Evolutionary conservation across 2,797 vertebrate species (phyloP).

Genomic region (Iguana delicatissima): DNA sequence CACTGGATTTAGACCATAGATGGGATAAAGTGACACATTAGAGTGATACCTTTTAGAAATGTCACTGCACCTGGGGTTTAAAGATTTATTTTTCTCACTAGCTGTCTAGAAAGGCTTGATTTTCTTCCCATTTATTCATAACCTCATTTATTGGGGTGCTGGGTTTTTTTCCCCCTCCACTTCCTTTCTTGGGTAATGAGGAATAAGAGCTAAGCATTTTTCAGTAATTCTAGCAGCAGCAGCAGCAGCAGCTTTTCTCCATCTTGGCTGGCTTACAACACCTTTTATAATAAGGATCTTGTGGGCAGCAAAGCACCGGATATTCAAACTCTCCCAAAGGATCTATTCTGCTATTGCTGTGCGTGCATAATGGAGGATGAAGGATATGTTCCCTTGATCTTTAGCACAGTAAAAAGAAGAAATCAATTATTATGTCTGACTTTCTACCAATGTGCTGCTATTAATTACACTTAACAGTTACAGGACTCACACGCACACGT

Average conservation of each 20-base stretch:
- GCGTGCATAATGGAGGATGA: slow-evolving; percentile 72
- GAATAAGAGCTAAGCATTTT: slow-evolving; percentile 73
- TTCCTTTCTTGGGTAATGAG: slow-evolving; percentile 62
- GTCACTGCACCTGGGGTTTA: not conserved
- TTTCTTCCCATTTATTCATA: slow-evolving; percentile 23
- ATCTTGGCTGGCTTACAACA: slow-evolving; percentile 70
- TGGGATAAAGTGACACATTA: not conserved
- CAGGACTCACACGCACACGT: slow-evolving; percentile 64
- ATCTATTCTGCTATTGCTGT: slow-evolving; percentile 73
- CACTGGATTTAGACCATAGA: not conserved
- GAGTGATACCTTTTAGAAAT: not conserved
- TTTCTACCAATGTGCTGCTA: slow-evolving; percentile 74
- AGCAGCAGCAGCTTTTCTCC: slow-evolving; percentile 65
- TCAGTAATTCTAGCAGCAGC: slow-evolving; percentile 58
- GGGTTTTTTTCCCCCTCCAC: not conserved
- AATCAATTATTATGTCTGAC: slow-evolving; percentile 76
- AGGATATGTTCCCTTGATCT: slow-evolving; percentile 76
- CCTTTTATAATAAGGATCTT: slow-evolving; percentile 71
- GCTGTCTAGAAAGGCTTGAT: not conserved
- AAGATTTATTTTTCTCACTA: not conserved
- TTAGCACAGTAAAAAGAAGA: slow-evolving; percentile 75
- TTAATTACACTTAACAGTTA: slow-evolving; percentile 77
- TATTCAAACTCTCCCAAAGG: slow-evolving; percentile 77
- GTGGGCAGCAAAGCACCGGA: slow-evolving; percentile 68
- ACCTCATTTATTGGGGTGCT: slow-evolving; percentile 42